A percentile compares a stretch with the other conserved stretches of the same genome.
Evolutionary conservation across 2,888 invertebrate genomes (phyloP).

Genomic region (Microctonus brassicae): DNA sequence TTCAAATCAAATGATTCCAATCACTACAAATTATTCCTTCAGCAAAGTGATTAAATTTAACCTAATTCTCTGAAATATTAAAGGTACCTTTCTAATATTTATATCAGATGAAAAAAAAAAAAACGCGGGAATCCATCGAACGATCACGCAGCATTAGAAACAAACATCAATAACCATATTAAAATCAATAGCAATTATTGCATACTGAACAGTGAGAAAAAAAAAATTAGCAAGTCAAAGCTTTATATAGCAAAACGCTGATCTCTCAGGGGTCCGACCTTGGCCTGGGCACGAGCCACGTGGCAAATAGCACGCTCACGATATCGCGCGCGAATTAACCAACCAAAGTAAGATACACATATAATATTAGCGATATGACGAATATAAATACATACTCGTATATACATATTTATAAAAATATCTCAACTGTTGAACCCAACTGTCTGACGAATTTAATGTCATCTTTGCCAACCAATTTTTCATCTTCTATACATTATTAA

Average conservation of each 20-base stretch:
- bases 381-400: not conserved
- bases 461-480: not conserved
- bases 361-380: not conserved
- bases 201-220: not conserved
- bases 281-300: slow-evolving; percentile 30
- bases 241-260: not conserved
- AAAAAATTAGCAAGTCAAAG: not conserved
- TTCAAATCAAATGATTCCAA: not conserved
- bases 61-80: no score
- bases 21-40: not conserved
- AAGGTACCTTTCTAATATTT: no score
- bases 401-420: not conserved
- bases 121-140: no score
- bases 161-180: no score
- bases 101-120: not conserved
- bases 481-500: not conserved
- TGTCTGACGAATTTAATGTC: not conserved
- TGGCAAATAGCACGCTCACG: slow-evolving; percentile 20
- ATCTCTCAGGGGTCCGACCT: slow-evolving; percentile 25
- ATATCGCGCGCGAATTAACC: slow-evolving; percentile 14
- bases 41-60: no score
- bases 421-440: not conserved
- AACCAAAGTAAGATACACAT: not conserved
- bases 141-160: no score
- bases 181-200: no score